phyloP scores from a whole-genome alignment of 2,797 vertebrate genomes.

The Arremon brunneinucha region DNA sequence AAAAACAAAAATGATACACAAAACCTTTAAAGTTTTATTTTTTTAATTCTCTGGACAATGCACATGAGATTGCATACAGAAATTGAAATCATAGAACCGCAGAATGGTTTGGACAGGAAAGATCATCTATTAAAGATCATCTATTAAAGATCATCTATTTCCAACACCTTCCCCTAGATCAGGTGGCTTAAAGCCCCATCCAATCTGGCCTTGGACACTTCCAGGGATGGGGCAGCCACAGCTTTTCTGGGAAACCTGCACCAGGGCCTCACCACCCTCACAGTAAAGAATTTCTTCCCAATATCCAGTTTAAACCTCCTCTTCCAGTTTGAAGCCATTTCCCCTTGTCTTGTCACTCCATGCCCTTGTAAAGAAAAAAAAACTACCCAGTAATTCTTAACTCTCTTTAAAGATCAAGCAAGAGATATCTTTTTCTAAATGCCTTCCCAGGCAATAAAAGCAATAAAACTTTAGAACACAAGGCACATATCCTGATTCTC shows the following conservation, averaged over 20 bases:
- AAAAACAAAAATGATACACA: neutral
- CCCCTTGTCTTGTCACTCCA: neutral
- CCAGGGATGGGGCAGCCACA: neutral
- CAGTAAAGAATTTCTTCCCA: neutral
- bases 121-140: neutral
- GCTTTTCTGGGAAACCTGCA: neutral
- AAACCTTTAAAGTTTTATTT: neutral
- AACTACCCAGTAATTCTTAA: neutral
- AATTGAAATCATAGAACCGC: neutral
- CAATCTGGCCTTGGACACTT: neutral
- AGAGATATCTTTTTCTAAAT: neutral
- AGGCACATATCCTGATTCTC: neutral
- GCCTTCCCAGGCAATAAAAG: neutral
- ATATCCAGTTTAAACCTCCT: neutral
- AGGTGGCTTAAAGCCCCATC: neutral
- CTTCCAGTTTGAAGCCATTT: neutral
- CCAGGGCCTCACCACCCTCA: accelerated
- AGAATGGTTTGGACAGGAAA: neutral
- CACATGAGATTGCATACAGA: neutral
- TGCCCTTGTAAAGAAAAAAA: neutral
- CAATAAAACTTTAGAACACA: neutral
- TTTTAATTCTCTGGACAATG: neutral
- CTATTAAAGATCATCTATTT: neutral
- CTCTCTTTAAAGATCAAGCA: neutral
- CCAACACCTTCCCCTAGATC: neutral